phyloP scores from a whole-genome alignment of 2,888 invertebrate species.

The Mellilla xanthometata region DNA sequence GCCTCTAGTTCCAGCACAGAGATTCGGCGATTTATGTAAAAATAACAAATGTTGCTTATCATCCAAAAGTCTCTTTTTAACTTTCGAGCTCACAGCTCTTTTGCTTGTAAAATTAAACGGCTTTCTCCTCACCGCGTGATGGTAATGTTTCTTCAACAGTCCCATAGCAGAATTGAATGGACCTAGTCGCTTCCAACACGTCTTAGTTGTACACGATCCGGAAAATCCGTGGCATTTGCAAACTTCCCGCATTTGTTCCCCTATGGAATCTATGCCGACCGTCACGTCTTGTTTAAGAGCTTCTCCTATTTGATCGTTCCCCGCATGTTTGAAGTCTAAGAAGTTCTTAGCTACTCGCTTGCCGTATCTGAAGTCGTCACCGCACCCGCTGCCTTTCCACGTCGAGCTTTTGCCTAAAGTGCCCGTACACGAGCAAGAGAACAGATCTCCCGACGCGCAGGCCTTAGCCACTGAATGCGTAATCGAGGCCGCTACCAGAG shows the following conservation, averaged over 20 bases:
- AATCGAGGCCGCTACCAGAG: conserved; percentile 87
- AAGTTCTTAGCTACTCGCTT: conserved; percentile 84
- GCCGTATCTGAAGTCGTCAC: conserved; percentile 88
- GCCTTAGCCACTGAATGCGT: conserved; percentile 87
- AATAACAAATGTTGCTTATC: conserved; percentile 78
- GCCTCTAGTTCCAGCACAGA: conserved; percentile 86
- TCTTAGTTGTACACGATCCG: conserved; percentile 87
- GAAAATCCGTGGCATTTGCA: conserved; percentile 87
- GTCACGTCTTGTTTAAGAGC: conserved; percentile 84
- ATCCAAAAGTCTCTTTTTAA: conserved; percentile 58
- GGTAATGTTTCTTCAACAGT: conserved; percentile 84
- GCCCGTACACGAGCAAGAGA: conserved; percentile 79
- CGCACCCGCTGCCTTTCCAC: conserved; percentile 84
- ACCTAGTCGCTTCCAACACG: conserved; percentile 85
- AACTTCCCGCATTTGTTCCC: conserved; percentile 82
- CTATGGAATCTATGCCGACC: conserved; percentile 84
- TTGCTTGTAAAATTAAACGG: conserved; percentile 80
- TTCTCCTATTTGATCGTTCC: conserved; percentile 81
- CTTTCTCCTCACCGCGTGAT: conserved; percentile 84
- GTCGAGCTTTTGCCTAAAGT: conserved; percentile 57
- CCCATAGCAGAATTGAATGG: conserved; percentile 85
- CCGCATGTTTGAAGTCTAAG: conserved; percentile 81
- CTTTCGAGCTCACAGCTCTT: conserved; percentile 64
- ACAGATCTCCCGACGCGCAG: conserved; percentile 86
- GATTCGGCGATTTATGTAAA: conserved; percentile 86